These are phyloP conservation scores for Diarsia dahlii DNA, from an alignment of 2,888 invertebrate genomes.

Conservation along the genomic window DNA sequence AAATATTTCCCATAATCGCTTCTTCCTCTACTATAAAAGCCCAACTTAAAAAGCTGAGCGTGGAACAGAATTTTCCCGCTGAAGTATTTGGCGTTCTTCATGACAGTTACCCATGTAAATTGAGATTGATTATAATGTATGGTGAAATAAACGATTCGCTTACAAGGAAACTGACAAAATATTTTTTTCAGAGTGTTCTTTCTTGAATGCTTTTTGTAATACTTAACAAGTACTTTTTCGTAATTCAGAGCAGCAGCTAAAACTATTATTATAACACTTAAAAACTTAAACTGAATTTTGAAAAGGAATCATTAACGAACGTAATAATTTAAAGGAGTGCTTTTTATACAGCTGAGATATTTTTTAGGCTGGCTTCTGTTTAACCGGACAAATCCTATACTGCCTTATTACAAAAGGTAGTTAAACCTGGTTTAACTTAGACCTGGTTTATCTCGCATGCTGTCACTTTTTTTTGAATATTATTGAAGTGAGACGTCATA, in stretches of 20 bases:
- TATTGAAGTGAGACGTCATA: too few species aligned
- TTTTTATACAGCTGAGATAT: too few species aligned
- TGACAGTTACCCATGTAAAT: constrained; percentile 67
- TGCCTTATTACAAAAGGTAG: too few species aligned
- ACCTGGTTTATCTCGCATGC: too few species aligned
- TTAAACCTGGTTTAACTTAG: too few species aligned
- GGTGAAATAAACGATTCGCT: constrained; percentile 32
- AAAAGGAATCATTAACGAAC: too few species aligned
- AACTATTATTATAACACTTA: too few species aligned
- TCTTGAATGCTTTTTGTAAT: not conserved
- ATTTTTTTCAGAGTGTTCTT: not conserved
- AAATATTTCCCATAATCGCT: constrained; percentile 29
- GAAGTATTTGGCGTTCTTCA: constrained; percentile 58
- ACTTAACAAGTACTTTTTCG: not conserved
- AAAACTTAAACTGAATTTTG: too few species aligned
- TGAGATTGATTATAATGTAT: constrained; percentile 67
- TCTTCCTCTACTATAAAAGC: constrained; percentile 2
- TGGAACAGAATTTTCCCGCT: constrained; percentile 36
- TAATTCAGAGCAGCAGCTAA: not conserved
- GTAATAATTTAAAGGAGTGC: too few species aligned
- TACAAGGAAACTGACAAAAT: constrained; percentile 1
- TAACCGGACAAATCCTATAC: too few species aligned
- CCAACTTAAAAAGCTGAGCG: constrained; percentile 28
- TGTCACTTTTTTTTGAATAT: too few species aligned
- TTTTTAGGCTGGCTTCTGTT: too few species aligned